Conservation (phyloP, 2,888 invertebrate species). For the Lasioglossum leucozonium region DNA sequence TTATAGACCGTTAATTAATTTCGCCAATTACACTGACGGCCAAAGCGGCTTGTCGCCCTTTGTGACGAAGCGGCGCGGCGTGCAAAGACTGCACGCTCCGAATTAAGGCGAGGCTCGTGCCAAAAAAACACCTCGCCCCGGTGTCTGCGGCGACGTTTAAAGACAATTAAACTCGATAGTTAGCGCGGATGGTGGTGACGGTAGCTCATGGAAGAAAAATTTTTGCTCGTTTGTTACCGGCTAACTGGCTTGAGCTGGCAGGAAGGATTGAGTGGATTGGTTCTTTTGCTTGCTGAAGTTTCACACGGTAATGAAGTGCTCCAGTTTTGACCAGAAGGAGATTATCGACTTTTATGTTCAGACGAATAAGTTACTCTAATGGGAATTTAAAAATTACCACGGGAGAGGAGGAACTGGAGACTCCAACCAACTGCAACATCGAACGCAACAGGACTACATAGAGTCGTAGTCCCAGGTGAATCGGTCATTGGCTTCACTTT, state of each 20-base stretch:
- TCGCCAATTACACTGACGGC: slow-evolving; percentile 73
- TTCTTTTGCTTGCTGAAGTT: neutral
- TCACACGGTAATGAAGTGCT: neutral
- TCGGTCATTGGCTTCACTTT: neutral
- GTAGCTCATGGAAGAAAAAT: neutral
- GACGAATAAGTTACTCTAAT: neutral
- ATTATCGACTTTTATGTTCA: neutral
- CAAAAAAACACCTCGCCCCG: neutral
- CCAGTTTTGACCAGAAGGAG: neutral
- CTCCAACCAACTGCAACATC: neutral
- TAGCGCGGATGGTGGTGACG: neutral
- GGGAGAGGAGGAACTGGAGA: neutral
- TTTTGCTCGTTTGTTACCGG: neutral
- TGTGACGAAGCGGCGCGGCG: slow-evolving; percentile 17
- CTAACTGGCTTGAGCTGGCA: neutral
- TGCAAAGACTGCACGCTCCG: slow-evolving; percentile 21
- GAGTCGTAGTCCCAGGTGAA: neutral
- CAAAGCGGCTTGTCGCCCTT: slow-evolving; percentile 45
- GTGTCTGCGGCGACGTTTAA: neutral
- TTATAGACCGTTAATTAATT: slow-evolving; percentile 77
- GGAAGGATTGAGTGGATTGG: neutral
- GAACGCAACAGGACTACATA: neutral
- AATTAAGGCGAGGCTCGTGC: slow-evolving; percentile 28
- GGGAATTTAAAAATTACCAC: neutral
- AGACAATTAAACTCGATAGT: neutral